Evolutionary conservation across 2,113 vertebrate genomes (phyloP).

Genomic region (Phrynosoma platyrhinos): DNA sequence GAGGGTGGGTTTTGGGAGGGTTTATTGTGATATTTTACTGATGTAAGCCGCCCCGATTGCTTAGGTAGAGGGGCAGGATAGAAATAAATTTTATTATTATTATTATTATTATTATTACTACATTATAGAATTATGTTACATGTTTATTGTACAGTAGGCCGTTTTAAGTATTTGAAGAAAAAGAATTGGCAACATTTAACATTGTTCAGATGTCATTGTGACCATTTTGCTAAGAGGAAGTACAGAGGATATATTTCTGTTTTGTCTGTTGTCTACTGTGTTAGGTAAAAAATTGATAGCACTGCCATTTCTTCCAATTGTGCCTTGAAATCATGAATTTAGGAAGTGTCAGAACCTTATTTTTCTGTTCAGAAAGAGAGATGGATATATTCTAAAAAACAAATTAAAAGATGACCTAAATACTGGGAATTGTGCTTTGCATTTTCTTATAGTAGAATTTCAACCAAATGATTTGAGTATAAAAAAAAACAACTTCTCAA

Average conservation of each 20-base stretch:
- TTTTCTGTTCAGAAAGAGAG: background rate
- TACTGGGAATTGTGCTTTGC: slow-evolving; percentile 5
- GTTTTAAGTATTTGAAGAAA: too few species aligned
- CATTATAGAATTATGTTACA: too few species aligned
- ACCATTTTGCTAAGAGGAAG: slow-evolving; percentile 13
- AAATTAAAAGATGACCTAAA: background rate
- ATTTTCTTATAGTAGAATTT: background rate
- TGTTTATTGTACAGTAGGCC: too few species aligned
- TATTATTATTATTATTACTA: too few species aligned
- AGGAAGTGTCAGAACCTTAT: too few species aligned
- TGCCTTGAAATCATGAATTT: too few species aligned
- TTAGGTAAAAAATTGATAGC: background rate
- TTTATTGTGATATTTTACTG: too few species aligned
- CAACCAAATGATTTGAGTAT: slow-evolving; percentile 36
- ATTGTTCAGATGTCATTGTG: background rate
- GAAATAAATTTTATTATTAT: too few species aligned
- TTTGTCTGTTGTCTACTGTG: background rate
- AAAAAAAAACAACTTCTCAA: slow-evolving; percentile 23
- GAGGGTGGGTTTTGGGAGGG: too few species aligned
- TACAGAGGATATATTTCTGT: slow-evolving; percentile 11
- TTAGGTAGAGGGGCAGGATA: too few species aligned
- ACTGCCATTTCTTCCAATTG: background rate
- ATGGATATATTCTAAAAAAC: background rate
- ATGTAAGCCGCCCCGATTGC: too few species aligned
- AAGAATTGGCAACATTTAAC: background rate